Percentiles rank a stretch among this genome's conserved stretches.
phyloP scores from a whole-genome alignment of 2,113 vertebrate species.

The Pteropus alecto region DNA sequence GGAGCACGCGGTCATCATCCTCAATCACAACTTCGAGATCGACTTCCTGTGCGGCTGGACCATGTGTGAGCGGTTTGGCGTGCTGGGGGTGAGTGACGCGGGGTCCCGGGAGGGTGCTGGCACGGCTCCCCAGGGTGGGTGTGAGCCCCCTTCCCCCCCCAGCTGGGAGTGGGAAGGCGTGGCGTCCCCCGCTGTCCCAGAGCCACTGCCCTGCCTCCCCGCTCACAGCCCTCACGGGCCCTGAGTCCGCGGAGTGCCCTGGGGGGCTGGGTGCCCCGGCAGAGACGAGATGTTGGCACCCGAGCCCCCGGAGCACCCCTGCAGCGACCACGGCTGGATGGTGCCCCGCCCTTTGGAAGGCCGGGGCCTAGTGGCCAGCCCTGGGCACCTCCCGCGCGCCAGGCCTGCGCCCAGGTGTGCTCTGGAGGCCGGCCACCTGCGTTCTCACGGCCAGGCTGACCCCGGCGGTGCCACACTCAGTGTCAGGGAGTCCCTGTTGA shows the following conservation, averaged over 20 bases:
- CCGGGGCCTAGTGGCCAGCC: accelerated
- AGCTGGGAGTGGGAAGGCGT: too few species aligned
- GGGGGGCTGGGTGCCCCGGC: background rate
- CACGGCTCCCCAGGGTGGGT: background rate
- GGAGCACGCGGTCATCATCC: conserved; percentile 96
- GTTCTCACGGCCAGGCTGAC: accelerated
- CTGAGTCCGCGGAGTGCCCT: too few species aligned
- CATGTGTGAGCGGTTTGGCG: conserved; percentile 95
- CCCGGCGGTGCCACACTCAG: background rate
- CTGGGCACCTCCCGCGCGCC: accelerated
- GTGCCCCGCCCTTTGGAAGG: background rate
- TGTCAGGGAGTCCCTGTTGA: background rate
- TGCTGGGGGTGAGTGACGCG: conserved; percentile 91
- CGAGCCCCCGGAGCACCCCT: too few species aligned
- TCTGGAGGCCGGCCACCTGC: too few species aligned
- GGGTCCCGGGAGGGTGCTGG: background rate
- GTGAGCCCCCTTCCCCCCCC: too few species aligned
- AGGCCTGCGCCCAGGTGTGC: background rate
- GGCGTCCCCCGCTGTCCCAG: too few species aligned
- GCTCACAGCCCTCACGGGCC: too few species aligned
- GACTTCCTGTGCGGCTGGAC: conserved; percentile 99
- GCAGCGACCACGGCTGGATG: too few species aligned
- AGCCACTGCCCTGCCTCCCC: too few species aligned
- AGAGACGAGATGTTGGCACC: background rate
- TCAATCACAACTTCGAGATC: conserved; percentile 98